A percentile compares a stretch with the other conserved stretches of the same genome.
Conservation (phyloP, 2,888 invertebrate genomes). For the Trachelus stipa region DNA sequence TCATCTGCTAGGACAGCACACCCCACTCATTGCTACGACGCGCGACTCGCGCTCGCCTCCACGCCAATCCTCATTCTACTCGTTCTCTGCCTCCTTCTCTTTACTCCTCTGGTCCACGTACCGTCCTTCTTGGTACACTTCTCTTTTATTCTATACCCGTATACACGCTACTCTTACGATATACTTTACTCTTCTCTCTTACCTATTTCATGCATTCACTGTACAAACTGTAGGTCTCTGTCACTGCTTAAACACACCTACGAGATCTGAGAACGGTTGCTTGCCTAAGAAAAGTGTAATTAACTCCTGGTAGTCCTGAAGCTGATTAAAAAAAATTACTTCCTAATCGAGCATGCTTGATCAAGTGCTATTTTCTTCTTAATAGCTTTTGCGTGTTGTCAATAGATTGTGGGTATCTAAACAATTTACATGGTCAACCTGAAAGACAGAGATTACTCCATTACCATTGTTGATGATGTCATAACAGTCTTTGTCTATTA, state of each 20-base stretch:
- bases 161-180: neutral
- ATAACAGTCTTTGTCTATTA: neutral
- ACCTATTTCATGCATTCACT: neutral
- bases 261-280: neutral
- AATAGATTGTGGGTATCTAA: neutral
- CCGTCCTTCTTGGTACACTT: neutral
- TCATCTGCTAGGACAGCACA: neutral
- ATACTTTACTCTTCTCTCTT: neutral
- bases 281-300: neutral
- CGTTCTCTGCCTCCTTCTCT: neutral
- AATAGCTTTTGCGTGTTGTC: neutral
- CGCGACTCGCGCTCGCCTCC: neutral
- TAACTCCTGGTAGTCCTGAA: neutral
- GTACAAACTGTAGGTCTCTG: neutral
- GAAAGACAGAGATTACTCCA: neutral
- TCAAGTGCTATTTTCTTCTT: neutral
- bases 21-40: neutral
- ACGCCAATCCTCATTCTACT: neutral
- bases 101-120: neutral
- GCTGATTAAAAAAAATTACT: neutral
- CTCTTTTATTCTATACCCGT: neutral
- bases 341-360: neutral
- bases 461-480: too few relatives aligned
- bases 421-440: neutral
- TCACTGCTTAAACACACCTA: neutral